Conservation (phyloP, 2,888 invertebrate species). For the Onthophagus sagittarius region DNA sequence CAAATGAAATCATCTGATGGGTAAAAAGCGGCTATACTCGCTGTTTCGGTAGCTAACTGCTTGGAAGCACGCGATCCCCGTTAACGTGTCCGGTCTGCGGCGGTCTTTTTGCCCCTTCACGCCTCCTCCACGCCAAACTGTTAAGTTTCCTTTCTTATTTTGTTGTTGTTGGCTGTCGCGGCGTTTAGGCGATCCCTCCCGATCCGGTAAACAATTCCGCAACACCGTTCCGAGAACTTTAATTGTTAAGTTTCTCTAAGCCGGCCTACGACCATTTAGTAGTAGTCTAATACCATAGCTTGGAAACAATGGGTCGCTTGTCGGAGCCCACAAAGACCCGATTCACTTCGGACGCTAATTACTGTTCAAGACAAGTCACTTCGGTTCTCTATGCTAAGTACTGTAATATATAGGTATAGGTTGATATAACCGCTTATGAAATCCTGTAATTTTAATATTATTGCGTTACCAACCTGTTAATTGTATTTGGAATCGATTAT, state of each 20-base stretch:
- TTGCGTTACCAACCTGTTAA: too few species aligned
- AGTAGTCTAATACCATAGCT: not conserved
- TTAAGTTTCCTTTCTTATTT: not conserved
- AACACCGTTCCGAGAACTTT: not conserved
- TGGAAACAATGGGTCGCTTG: not conserved
- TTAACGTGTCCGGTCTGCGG: not conserved
- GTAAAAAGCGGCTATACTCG: not conserved
- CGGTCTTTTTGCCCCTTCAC: not conserved
- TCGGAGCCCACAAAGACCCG: not conserved
- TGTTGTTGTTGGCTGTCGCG: not conserved
- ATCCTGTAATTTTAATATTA: too few species aligned
- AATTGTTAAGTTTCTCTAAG: not conserved
- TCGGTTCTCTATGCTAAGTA: not conserved
- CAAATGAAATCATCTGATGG: not conserved
- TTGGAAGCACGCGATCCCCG: not conserved
- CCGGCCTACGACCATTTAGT: not conserved
- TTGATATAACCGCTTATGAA: too few species aligned
- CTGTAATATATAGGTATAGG: not conserved
- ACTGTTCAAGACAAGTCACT: not conserved
- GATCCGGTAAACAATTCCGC: not conserved
- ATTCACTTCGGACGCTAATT: not conserved
- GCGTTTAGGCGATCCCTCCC: not conserved
- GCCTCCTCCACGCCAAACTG: not conserved
- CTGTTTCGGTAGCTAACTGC: not conserved
- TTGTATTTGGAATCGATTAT: too few species aligned